Percentiles rank a stretch among this genome's conserved stretches.
Conservation (phyloP, 1,140 invertebrate species). For the Drosophila paulistorum region DNA sequence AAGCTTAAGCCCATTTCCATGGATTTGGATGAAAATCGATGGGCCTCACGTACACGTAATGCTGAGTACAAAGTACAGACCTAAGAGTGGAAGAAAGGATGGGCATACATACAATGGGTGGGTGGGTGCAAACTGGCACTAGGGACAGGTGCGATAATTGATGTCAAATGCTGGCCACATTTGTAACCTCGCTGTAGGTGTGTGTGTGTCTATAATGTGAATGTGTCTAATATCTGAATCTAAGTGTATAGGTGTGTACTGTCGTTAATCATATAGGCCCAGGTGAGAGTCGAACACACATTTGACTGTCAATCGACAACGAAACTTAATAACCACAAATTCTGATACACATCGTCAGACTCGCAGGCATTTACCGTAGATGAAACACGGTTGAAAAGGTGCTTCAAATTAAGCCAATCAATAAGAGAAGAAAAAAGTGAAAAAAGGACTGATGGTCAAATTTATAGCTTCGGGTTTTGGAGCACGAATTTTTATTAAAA, state of each 20-base stretch:
- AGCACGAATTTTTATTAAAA: no score
- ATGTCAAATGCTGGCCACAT: constrained; percentile 72
- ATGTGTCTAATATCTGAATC: not conserved
- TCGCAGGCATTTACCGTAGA: constrained; percentile 9
- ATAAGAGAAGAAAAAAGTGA: no score
- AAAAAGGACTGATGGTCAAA: no score
- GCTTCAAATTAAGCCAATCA: not conserved
- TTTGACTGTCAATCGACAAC: constrained; percentile 44
- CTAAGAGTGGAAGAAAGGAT: not conserved
- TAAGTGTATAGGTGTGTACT: constrained; percentile 24
- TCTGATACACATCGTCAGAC: constrained; percentile 34
- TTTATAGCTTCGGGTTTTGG: no score
- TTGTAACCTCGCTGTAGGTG: constrained; percentile 38
- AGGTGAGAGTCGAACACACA: constrained; percentile 36
- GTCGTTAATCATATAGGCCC: constrained; percentile 70
- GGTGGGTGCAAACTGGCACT: constrained; percentile 21
- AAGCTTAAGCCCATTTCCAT: constrained; percentile 52
- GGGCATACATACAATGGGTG: not conserved
- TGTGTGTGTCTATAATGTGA: not conserved
- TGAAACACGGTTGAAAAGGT: not conserved
- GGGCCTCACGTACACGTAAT: constrained; percentile 34
- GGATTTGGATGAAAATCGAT: constrained; percentile 53
- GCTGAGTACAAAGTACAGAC: not conserved
- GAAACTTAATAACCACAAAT: constrained; percentile 59
- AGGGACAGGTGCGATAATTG: constrained; percentile 69